These are phyloP conservation scores for Zenarchopterus dispar DNA, from an alignment of 2,797 vertebrate species.

Conservation along the genomic window DNA sequence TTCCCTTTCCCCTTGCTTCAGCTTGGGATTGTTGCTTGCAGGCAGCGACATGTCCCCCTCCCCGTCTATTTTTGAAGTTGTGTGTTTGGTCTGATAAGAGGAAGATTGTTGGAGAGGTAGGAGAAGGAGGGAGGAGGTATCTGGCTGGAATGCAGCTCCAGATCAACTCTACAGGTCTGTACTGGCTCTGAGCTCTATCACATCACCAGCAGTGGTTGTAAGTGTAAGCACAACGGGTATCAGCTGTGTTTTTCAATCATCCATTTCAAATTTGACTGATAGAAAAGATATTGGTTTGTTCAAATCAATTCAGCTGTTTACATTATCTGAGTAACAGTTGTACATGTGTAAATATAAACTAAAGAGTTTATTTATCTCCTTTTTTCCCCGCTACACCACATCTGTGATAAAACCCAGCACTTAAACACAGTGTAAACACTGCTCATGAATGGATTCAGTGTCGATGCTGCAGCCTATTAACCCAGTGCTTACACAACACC, in stretches of 20 bases:
- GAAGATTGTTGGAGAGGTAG: conserved; percentile 69
- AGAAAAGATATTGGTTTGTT: background rate
- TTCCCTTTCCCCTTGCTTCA: conserved; percentile 27
- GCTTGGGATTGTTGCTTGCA: conserved; percentile 56
- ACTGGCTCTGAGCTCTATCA: conserved; percentile 60
- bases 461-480: no score
- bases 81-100: conserved; percentile 76
- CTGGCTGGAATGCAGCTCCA: conserved; percentile 78
- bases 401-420: background rate
- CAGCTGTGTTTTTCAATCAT: background rate
- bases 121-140: conserved; percentile 49
- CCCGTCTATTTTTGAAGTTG: conserved; percentile 81
- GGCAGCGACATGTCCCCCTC: conserved; percentile 73
- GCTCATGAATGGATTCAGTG: no score
- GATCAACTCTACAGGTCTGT: conserved; percentile 74
- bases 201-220: background rate
- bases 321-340: background rate
- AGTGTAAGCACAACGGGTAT: conserved; percentile 1
- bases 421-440: no score
- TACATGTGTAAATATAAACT: background rate
- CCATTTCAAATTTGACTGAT: background rate
- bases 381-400: background rate
- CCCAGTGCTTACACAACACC: no score
- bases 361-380: background rate
- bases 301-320: background rate